Evolutionary conservation across 2,888 invertebrate genomes (phyloP).

Genomic region (Ametastegia equiseti): DNA sequence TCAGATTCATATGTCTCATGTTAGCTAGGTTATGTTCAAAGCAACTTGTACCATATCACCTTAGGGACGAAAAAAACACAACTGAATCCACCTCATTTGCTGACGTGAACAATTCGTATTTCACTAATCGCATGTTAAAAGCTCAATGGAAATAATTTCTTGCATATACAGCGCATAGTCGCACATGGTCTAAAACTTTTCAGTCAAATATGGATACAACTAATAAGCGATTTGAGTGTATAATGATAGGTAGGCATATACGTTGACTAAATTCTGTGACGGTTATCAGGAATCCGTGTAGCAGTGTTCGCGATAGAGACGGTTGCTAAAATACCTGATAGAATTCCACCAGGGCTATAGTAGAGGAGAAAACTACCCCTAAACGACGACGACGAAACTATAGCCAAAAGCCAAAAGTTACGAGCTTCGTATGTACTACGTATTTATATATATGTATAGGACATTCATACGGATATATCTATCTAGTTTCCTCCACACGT

Average conservation of each 20-base stretch:
- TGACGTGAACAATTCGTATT: too few species aligned
- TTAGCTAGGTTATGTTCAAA: too few species aligned
- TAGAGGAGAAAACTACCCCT: neutral
- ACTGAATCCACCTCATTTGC: too few species aligned
- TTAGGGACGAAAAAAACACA: too few species aligned
- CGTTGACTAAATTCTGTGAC: neutral
- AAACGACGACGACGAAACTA: neutral
- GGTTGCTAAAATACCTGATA: slow-evolving; percentile 8
- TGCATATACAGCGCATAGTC: too few species aligned
- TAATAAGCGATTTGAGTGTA: neutral
- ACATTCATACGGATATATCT: neutral
- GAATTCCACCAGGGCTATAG: slow-evolving; percentile 10
- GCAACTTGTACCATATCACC: too few species aligned
- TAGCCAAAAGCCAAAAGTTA: slow-evolving; percentile 10
- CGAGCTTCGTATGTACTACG: neutral
- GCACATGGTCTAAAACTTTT: too few species aligned
- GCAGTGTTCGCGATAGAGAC: neutral
- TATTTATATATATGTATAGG: neutral
- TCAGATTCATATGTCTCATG: too few species aligned
- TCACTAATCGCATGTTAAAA: too few species aligned
- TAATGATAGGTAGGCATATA: neutral
- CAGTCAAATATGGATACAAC: neutral
- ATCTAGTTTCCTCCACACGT: neutral
- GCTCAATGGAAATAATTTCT: too few species aligned
- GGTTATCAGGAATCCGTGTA: slow-evolving; percentile 21